Base-by-base conservation (phyloP, 2,113 vertebrate species). In the Phaetusa simplex region DNA sequence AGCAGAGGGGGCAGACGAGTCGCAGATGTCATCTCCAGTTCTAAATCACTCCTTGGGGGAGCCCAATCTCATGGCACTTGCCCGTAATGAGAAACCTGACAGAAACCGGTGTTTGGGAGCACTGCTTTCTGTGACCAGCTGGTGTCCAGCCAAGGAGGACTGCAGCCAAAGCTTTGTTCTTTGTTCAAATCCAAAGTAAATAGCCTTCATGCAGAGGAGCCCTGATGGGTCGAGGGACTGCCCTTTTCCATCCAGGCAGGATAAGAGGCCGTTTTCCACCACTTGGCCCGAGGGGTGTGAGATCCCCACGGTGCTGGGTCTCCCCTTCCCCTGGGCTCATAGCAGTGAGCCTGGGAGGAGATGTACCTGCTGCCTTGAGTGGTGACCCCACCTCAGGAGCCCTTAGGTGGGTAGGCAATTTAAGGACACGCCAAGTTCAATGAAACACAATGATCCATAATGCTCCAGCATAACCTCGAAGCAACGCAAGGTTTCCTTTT, bases 101-200 rank as follows among this genome's bases (percentile, higher is more conserved):
- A 0, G 80, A 53, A 26, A 40, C 7, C 5, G 11, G 76, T 69
- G 47, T 67, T 90, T 89, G 76, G 42, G 23, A 95, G 42, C 80
- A 40, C 30, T 2, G 23, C 36, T 82, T 8, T 79, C 43, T 1
- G 0, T 42, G 34, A 88, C 70, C 94, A 95, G 86, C 70, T 91
- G 92, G 56, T 52, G 30, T 38, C n/a, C 8, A 9, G 92, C 91
- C 91, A 95, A 55, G 36, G 29, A 72, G 43, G 34, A 79, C 69
- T 42, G 65, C 53, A 93, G 94, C 77, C 96, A 97, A 89, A 64
- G 12, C 61, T 91, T 85, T 96, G 91, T 92, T 81, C 91, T 95
- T 65, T 72, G 49, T 56, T 76, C 61, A 65, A 47, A 65, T 86
- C 83, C 93, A 94, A 91, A 95, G 81, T 69, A 92, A 95, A 92